Base-by-base conservation (phyloP, 1,140 invertebrate genomes). In the Meloidogyne chitwoodi region DNA sequence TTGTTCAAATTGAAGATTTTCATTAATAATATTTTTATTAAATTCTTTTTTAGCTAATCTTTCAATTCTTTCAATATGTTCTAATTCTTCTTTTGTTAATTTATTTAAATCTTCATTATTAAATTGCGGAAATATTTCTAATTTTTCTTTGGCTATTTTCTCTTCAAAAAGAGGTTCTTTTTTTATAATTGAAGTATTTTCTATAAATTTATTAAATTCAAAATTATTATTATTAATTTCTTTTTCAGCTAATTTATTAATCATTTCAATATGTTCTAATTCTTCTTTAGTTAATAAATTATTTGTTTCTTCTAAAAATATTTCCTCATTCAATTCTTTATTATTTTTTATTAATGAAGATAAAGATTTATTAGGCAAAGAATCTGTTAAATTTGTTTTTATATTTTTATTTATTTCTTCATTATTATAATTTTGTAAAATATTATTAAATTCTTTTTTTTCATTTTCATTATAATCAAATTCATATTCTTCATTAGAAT, bases 21-120 rank as follows among this genome's bases (percentile, higher is more conserved):
- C 27, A 8, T 68, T 6, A 44, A 24, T 29, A 22, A n/a, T 10
- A 26, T 48, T 22, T 24, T 41, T 68, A 34, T 68, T 24, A 27
- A 29, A 29, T 44, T 68, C 66, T 1, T n/a, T 26, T n/a, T 10
- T 0, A 8, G 24, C 67, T 10, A 24, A 56, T 5, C 16, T 5
- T 62, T 48, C 41, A 22, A 27, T 72, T 72, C 34, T 34, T 41
- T 75, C 82, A 68, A 81, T 79, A 34, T 82, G 79, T 61, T 63
- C 65, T n/a, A 73, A 1, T 44, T 82, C 78, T 84, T 84, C 79
- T 26, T 78, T 29, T 38, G 38, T 81, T 62, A 84, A 62, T 27
- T 82, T 41, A 56, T n/a, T 56, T n/a, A 38, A 8, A 8, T 38
- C n/a, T n/a, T n/a, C 8, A 38, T 38, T 38, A 38, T 38, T 38